Evolutionary conservation across 2,113 vertebrate genomes (phyloP).

Genomic region (Parotia lawesii): DNA sequence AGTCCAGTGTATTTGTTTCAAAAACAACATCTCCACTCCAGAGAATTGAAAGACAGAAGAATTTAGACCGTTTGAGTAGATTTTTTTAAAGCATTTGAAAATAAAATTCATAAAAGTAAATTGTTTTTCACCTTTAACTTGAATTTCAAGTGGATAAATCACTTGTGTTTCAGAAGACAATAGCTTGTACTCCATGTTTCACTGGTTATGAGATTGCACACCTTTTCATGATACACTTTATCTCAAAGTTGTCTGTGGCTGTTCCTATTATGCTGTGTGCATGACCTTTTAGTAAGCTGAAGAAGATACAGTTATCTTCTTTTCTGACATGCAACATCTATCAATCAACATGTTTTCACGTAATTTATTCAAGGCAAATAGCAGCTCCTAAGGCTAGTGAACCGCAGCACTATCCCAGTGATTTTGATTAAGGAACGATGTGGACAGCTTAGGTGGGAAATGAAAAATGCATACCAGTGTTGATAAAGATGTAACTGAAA

Average conservation of each 20-base stretch:
- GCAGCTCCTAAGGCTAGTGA: slow-evolving; percentile 83
- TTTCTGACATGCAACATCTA: slow-evolving; percentile 91
- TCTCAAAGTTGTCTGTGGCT: slow-evolving; percentile 82
- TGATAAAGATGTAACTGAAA: slow-evolving; percentile 82
- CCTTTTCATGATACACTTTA: slow-evolving; percentile 75
- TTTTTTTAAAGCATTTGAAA: not conserved
- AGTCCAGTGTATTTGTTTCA: not conserved
- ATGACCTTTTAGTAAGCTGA: slow-evolving; percentile 95
- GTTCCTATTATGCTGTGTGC: slow-evolving; percentile 87
- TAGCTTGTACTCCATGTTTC: slow-evolving; percentile 73
- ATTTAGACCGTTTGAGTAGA: not conserved
- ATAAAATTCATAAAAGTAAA: not conserved
- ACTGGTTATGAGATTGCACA: slow-evolving; percentile 62
- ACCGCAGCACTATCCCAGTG: slow-evolving; percentile 77
- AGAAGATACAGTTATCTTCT: slow-evolving; percentile 96
- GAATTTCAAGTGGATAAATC: slow-evolving; percentile 67
- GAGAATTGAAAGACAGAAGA: not conserved
- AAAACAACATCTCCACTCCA: not conserved
- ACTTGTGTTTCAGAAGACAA: slow-evolving; percentile 72
- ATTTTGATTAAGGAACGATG: slow-evolving; percentile 84
- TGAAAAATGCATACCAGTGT: slow-evolving; percentile 74
- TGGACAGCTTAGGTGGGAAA: slow-evolving; percentile 80
- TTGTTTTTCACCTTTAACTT: slow-evolving; percentile 50
- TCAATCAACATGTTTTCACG: slow-evolving; percentile 91
- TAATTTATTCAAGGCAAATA: slow-evolving; percentile 90